Evolutionary conservation across 2,113 vertebrate genomes (phyloP).

Genomic region (Phyllostomus hastatus): DNA sequence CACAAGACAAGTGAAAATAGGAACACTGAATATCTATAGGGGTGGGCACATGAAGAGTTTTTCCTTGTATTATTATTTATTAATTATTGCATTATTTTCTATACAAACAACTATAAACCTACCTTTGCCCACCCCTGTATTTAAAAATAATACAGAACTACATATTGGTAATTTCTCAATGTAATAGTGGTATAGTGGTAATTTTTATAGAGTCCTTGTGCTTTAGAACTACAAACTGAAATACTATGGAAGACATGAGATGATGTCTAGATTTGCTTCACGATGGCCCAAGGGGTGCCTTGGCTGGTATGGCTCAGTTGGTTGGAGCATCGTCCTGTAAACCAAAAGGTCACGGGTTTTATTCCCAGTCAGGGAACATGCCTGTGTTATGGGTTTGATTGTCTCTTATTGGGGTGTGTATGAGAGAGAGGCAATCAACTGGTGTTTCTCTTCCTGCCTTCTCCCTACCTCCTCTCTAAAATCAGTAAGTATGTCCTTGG

Average conservation of each 20-base stretch:
- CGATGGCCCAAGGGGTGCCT: background rate
- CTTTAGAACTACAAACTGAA: background rate
- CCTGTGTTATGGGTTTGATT: no score
- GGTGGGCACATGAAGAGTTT: background rate
- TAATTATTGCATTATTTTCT: background rate
- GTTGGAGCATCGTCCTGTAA: no score
- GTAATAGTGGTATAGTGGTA: background rate
- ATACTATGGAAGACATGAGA: background rate
- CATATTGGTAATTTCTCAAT: background rate
- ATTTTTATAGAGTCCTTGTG: background rate
- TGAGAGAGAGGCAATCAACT: no score
- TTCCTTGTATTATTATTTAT: background rate
- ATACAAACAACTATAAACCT: background rate
- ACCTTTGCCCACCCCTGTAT: background rate
- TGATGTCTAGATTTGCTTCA: background rate
- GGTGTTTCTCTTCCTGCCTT: no score
- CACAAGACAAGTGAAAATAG: background rate
- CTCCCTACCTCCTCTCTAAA: no score
- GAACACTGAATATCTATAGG: background rate
- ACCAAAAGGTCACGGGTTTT: no score
- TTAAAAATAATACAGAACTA: background rate
- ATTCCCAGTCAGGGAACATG: no score
- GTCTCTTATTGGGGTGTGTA: no score
- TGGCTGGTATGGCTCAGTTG: no score
- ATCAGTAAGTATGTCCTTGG: no score